Base-by-base conservation (phyloP, 2,888 invertebrate species). In the Eucriotettix oculatus region DNA sequence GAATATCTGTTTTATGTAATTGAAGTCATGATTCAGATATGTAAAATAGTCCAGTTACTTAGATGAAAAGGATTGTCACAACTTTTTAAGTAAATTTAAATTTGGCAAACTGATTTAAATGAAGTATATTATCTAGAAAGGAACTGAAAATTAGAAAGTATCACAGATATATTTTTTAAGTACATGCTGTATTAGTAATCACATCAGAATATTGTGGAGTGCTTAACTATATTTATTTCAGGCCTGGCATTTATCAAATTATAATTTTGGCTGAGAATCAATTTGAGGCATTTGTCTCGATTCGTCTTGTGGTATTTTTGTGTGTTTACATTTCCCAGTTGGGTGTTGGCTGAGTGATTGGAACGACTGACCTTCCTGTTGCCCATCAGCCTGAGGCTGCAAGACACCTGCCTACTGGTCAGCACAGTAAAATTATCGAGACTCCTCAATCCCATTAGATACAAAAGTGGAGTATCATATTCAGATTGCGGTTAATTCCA, bases 311-410 rank as follows among this genome's bases (percentile, higher is more conserved):
- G 60, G 58, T 62, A 59, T 62, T 60, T 58, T 54, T 59, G 58
- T 62, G 52, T 62, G 60, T 60, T 62, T 62, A 60, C 58, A 61
- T 62, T 62, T 62, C 62, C 59, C 62, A 62, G 62, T 62, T 60
- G 56, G 60, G 57, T 60, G 60, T 60, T 60, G 52, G 60, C 60
- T 60, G 60, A 60, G 60, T 57, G 57, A 60, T 57, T 60, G 57
- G 60, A 60, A 54, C 57, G 56, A 53, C 60, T 57, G 60, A 57
- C 60, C 56, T 42, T 57, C 42, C 56, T 60, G 60, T 57, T 53
- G 57, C 53, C 54, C 43, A 57, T 56, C 60, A 52, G 42, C 54
- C 52, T 52, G 60, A 57, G 60, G 54, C 56, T 52, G 57, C 56
- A 60, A 57, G 56, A 55, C 16, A 41, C 59, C 44, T 57, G 57